phyloP scores from a whole-genome alignment of 2,888 invertebrate genomes.

The Limnephilus lunatus region DNA sequence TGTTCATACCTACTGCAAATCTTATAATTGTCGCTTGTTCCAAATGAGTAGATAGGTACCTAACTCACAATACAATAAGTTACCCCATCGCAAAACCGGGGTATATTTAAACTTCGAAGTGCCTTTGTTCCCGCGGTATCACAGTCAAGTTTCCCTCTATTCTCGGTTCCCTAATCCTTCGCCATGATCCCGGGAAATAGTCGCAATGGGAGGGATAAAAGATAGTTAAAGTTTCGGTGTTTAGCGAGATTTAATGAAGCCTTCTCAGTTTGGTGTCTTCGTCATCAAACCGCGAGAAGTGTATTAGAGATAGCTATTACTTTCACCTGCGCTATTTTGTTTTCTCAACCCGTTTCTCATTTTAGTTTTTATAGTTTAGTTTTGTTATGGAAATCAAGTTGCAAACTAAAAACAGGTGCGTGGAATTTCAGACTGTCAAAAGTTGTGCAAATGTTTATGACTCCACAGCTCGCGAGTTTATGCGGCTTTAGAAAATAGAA shows the following conservation, averaged over 20 bases:
- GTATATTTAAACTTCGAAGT: conserved; percentile 1
- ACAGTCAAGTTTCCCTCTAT: background rate
- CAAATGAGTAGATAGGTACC: background rate
- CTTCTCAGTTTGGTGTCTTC: background rate
- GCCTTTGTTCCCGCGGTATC: conserved; percentile 30
- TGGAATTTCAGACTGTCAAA: too few relatives aligned
- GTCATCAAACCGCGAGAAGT: background rate
- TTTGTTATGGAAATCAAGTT: too few relatives aligned
- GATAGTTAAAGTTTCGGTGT: background rate
- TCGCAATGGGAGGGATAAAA: background rate
- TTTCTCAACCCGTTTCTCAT: background rate
- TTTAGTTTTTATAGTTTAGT: background rate
- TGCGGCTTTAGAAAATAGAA: too few relatives aligned
- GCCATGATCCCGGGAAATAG: conserved; percentile 29
- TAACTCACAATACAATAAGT: background rate
- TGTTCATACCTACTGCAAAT: background rate
- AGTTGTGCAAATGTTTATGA: too few relatives aligned
- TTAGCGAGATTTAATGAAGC: background rate
- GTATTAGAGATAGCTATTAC: background rate
- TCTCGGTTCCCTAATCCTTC: background rate
- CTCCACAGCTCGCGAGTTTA: too few relatives aligned
- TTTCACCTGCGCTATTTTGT: background rate
- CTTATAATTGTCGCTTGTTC: background rate
- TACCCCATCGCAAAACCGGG: background rate
- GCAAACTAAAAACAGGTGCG: too few relatives aligned